Percentiles rank a stretch among this genome's conserved stretches.
phyloP scores from a whole-genome alignment of 2,113 vertebrate genomes.

The Thermophis baileyi region DNA sequence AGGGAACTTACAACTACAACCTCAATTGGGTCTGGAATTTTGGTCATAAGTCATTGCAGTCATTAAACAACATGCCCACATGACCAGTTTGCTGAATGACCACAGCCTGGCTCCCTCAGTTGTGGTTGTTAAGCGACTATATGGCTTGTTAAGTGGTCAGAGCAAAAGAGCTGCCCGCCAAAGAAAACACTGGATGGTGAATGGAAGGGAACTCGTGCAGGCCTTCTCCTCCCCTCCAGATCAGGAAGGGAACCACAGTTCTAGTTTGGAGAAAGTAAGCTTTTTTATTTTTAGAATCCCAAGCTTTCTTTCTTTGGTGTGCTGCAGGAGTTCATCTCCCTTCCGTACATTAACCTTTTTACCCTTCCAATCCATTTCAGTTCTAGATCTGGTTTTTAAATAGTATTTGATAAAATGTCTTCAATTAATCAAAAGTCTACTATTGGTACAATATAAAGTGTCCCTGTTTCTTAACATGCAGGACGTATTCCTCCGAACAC shows the following conservation, averaged over 20 bases:
- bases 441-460: fast-evolving
- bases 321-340: neutral
- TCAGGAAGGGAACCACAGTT: neutral
- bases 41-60: neutral
- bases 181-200: neutral
- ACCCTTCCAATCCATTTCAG: neutral
- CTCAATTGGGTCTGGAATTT: neutral
- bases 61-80: neutral
- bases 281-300: neutral
- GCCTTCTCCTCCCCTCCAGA: neutral
- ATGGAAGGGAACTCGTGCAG: neutral
- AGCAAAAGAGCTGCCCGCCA: neutral
- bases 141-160: neutral
- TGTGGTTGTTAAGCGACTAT: neutral
- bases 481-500: slow-evolving; percentile 8
- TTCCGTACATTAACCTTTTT: neutral
- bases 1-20: neutral
- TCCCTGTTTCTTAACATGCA: slow-evolving; percentile 31
- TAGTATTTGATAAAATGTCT: neutral
- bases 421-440: slow-evolving; percentile 22
- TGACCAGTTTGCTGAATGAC: neutral
- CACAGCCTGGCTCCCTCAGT: neutral
- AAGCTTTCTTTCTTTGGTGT: neutral
- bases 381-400: neutral
- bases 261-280: neutral